Conservation (phyloP, 2,113 vertebrate species). For the Phylloscopus whistleri region DNA sequence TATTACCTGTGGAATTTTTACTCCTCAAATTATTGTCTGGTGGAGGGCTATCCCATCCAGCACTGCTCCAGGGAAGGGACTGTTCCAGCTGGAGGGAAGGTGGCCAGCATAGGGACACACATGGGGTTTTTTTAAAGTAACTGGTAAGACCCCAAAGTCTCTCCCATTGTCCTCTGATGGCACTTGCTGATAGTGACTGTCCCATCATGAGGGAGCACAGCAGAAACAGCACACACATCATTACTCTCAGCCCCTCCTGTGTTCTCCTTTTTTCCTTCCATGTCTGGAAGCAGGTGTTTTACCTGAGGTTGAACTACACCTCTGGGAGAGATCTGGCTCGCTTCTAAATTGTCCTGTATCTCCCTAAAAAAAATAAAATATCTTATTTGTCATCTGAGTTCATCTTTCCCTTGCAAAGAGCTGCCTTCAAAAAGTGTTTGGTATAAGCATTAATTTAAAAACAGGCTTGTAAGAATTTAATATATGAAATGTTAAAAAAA, state of each 20-base stretch:
- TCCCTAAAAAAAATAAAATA: neutral
- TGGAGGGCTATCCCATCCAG: neutral
- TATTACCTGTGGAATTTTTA: neutral
- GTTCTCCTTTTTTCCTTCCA: neutral
- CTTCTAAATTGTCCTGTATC: neutral
- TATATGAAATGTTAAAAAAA: neutral
- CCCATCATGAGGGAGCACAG: neutral
- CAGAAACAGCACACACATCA: neutral
- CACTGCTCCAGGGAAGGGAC: neutral
- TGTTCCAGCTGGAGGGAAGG: neutral
- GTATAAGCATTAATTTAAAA: neutral
- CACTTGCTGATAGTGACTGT: neutral
- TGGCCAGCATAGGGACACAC: neutral
- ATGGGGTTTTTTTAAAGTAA: neutral
- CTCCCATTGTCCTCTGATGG: neutral
- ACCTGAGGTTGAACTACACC: neutral
- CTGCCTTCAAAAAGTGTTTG: neutral
- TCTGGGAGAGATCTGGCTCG: neutral
- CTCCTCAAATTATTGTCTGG: neutral
- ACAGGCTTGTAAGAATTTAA: neutral
- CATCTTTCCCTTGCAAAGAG: neutral
- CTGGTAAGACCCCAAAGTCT: neutral
- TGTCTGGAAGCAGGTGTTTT: neutral
- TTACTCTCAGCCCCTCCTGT: neutral
- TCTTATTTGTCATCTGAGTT: neutral